Evolutionary conservation across 2,888 invertebrate genomes (phyloP), one percentile per base, ranked within the genome.

Genomic region (Drosophila planitibia): DNA sequence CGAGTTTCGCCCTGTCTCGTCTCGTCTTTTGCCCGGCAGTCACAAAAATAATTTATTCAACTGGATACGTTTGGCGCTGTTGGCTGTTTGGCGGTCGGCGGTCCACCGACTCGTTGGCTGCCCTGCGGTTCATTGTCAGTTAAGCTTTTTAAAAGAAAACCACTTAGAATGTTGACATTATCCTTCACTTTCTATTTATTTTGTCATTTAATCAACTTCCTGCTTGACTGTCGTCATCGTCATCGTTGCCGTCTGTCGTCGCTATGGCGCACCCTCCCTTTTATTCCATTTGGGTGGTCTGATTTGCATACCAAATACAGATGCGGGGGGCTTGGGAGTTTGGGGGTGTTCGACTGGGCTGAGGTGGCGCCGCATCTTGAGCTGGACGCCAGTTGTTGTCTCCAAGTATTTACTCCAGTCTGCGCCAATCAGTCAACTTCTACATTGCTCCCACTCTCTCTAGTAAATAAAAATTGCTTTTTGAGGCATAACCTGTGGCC

Each of bases 101-200:
- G 57, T 28, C 39, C 57, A 39, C 57, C 57, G 28, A 57, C n/a
- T 57, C 39, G 52, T 22, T 64, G 79, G 65, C 90, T 90, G 89
- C 87, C 86, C 90, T 87, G 86, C 90, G 90, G 86, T 87, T 87
- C 86, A 87, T 90, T 87, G 90, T 87, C 84, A 82, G 82, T 85
- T 90, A 83, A 91, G 91, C 89, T 86, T 86, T 85, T 81, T 80
- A 81, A 84, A 90, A 89, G 84, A 91, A 90, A 91, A 91, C 84
- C 88, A 90, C 90, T 92, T 91, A 88, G 89, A 88, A 83, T 91
- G 87, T 92, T 91, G 92, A 91, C 91, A 89, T 89, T 91, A 91
- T 90, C 79, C 83, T 90, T 83, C 83, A 84, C 79, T 79, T 82
- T 83, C 78, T 91, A 83, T 91, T 92, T 91, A 88, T 90, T 92